Evolutionary conservation across 2,888 invertebrate genomes (phyloP), one percentile per base, ranked within the genome.

Genomic region (Tenthredo notha): DNA sequence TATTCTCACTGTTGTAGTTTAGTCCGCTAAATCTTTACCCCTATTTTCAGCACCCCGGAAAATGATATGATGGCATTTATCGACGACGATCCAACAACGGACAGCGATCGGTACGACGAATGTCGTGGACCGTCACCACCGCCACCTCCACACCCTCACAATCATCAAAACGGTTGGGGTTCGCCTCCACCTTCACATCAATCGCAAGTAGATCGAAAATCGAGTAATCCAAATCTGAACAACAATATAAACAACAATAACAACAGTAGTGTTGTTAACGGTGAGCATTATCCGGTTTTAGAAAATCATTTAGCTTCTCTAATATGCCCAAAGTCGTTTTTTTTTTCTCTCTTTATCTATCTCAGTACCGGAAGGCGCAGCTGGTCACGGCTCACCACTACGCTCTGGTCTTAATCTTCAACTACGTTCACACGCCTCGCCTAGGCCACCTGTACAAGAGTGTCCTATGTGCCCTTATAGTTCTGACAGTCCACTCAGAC

Each of bases 391-490:
- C 43, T 97, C 97, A 18, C 97, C 97, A 4, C 94, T 97, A 84
- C 94, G 97, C 89, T 96, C 93, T 61, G 90, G 93, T 87, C 88
- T 93, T 84, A 93, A 93, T 90, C 89, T 93, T 37, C 92, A 94
- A 86, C 87, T 94, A 78, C 92, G 92, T 54, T 92, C 92, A 84
- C 94, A 92, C 87, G 93, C 92, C 85, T 91, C 90, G 87, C 93
- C 91, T 87, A 93, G 90, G 87, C 92, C 90, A 87, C 93, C 90
- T 89, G 90, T 92, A 85, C 92, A 92, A 89, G 92, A 96, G 94
- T 97, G 97, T 93, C 96, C 97, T 74, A 95, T 97, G 93, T 97
- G 97, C 93, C 96, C 96, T 90, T 97, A 96, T 91, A 96, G 95
- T 86, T 97, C 97, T 91, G 95, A 96, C 92, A 96, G 96, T 93